phyloP scores from a whole-genome alignment of 2,113 vertebrate species.

The Isichthys henryi region DNA sequence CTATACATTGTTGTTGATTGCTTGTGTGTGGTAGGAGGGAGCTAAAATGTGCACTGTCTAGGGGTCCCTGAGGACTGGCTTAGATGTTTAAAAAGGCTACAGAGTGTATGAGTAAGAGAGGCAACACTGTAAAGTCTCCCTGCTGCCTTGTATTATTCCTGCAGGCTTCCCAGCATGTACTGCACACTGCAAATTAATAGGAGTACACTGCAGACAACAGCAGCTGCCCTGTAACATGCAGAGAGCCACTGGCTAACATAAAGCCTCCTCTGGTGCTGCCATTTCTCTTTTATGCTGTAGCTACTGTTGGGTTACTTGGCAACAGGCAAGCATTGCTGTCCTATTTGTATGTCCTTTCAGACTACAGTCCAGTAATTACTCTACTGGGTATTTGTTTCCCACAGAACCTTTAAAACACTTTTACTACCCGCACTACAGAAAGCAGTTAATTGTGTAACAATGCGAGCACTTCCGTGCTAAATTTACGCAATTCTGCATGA shows the following conservation, averaged over 20 bases:
- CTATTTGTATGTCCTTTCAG: background rate
- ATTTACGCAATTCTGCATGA: background rate
- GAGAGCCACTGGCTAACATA: background rate
- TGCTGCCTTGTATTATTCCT: background rate
- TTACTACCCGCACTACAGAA: background rate
- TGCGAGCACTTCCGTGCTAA: background rate
- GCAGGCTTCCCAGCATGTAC: background rate
- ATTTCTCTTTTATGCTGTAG: background rate
- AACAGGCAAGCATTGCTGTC: conserved; percentile 6
- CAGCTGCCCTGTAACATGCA: background rate
- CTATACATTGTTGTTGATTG: background rate
- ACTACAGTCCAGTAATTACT: background rate
- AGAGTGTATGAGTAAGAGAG: background rate
- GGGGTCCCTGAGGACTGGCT: background rate
- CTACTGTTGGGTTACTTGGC: conserved; percentile 12
- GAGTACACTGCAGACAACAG: background rate
- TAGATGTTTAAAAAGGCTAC: background rate
- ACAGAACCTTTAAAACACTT: conserved; percentile 12
- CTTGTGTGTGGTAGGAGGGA: background rate
- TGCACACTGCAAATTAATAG: background rate
- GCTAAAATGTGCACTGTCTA: background rate
- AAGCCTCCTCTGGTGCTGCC: background rate
- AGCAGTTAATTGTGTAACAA: conserved; percentile 1
- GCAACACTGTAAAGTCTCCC: background rate
- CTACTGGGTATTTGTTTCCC: conserved; percentile 16